Percentiles rank a stretch among this genome's conserved stretches.
Conservation (phyloP, 2,888 invertebrate genomes). For the Metallyticus violacea region DNA sequence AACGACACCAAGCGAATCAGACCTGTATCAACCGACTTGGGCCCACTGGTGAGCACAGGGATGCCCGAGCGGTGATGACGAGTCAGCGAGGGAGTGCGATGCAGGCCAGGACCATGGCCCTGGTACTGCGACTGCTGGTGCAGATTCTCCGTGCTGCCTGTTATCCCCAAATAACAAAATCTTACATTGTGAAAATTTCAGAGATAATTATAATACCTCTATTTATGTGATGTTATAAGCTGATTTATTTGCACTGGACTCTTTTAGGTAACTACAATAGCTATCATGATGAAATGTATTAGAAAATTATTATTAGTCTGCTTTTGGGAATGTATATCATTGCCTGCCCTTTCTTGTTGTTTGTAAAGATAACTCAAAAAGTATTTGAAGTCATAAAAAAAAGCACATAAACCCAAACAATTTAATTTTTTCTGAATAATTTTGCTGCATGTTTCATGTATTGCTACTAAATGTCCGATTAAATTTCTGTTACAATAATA, state of each 20-base stretch:
- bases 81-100: conserved; percentile 49
- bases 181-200: not conserved
- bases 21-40: conserved; percentile 27
- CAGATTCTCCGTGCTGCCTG: conserved; percentile 62
- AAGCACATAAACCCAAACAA: too few species aligned
- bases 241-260: not conserved
- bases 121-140: conserved; percentile 43
- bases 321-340: too few species aligned
- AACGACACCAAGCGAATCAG: not conserved
- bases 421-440: too few species aligned
- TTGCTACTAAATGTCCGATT: too few species aligned
- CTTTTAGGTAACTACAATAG: too few species aligned
- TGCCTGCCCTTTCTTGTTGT: too few species aligned
- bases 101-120: conserved; percentile 56
- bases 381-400: too few species aligned
- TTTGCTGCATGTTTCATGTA: too few species aligned
- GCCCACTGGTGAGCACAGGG: conserved; percentile 48
- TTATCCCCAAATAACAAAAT: conserved; percentile 28
- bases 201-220: not conserved
- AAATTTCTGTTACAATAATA: too few species aligned
- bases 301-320: too few species aligned
- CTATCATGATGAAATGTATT: too few species aligned
- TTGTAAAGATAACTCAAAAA: too few species aligned
- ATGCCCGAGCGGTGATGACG: conserved; percentile 56
- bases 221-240: not conserved